phyloP scores from a whole-genome alignment of 2,888 invertebrate species.

The Julus scanicus region DNA sequence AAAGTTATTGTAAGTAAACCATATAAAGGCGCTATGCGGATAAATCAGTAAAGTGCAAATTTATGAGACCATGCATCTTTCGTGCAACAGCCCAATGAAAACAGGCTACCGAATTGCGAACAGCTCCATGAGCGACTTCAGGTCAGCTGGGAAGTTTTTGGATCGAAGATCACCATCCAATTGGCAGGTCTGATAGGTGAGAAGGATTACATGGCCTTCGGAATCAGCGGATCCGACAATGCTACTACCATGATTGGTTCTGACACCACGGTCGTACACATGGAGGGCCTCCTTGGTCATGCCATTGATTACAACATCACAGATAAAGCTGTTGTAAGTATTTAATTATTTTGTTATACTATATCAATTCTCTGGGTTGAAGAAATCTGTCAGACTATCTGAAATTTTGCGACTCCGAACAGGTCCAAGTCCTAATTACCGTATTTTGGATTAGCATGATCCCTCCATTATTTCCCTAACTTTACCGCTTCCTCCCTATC shows the following conservation, averaged over 20 bases:
- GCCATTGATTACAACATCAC: slow-evolving; percentile 88
- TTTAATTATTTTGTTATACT: neutral
- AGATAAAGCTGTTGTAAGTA: slow-evolving; percentile 78
- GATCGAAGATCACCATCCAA: slow-evolving; percentile 86
- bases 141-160: slow-evolving; percentile 91
- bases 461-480: no score
- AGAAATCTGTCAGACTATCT: no score
- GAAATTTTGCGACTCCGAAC: no score
- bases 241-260: slow-evolving; percentile 84
- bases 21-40: neutral
- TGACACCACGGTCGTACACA: slow-evolving; percentile 83
- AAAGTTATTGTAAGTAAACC: slow-evolving; percentile 68
- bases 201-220: slow-evolving; percentile 89
- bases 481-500: no score
- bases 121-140: slow-evolving; percentile 86
- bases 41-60: neutral
- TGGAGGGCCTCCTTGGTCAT: slow-evolving; percentile 78
- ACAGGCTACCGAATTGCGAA: slow-evolving; percentile 81
- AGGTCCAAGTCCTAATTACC: no score
- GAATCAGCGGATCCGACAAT: slow-evolving; percentile 79
- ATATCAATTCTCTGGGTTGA: neutral
- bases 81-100: slow-evolving; percentile 64
- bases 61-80: neutral
- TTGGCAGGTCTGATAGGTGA: slow-evolving; percentile 80
- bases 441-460: no score